Evolutionary conservation across 2,113 vertebrate genomes (phyloP).

Genomic region (Barnardius zonarius): DNA sequence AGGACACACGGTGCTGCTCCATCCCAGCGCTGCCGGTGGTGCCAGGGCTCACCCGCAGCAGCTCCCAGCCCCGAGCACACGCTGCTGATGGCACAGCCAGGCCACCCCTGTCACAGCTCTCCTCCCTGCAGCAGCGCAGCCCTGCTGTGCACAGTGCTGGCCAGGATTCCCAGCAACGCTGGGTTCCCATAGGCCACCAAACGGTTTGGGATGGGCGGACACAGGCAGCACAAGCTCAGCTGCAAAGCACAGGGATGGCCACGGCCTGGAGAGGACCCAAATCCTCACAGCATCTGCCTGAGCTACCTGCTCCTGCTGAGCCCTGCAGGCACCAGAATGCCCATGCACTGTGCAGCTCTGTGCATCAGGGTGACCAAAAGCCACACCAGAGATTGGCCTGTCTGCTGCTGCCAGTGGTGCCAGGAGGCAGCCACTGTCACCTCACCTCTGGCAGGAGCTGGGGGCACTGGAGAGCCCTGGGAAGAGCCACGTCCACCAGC

Average conservation of each 20-base stretch:
- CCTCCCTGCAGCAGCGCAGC: rapidly evolving
- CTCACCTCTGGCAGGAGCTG: neutral
- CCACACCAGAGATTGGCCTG: rapidly evolving
- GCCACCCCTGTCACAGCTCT: neutral
- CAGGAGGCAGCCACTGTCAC: neutral
- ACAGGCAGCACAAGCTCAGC: rapidly evolving
- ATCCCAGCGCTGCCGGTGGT: neutral
- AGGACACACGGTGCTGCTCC: neutral
- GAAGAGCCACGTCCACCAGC: rapidly evolving
- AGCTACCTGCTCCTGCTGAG: neutral
- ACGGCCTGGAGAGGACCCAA: neutral
- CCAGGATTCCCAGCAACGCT: neutral
- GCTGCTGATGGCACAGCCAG: neutral
- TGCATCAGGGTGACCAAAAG: too few relatives aligned
- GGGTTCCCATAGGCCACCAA: neutral
- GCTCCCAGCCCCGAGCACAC: neutral
- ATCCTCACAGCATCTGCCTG: rapidly evolving
- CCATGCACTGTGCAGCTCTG: rapidly evolving
- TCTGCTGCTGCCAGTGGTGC: neutral
- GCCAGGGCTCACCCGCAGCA: neutral
- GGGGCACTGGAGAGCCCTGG: neutral
- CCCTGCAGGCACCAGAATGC: neutral
- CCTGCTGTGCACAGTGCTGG: rapidly evolving
- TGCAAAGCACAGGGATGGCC: neutral
- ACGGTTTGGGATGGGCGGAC: neutral